These are phyloP conservation scores for Gobius niger DNA, from an alignment of 2,113 vertebrate species.

Conservation along the genomic window DNA sequence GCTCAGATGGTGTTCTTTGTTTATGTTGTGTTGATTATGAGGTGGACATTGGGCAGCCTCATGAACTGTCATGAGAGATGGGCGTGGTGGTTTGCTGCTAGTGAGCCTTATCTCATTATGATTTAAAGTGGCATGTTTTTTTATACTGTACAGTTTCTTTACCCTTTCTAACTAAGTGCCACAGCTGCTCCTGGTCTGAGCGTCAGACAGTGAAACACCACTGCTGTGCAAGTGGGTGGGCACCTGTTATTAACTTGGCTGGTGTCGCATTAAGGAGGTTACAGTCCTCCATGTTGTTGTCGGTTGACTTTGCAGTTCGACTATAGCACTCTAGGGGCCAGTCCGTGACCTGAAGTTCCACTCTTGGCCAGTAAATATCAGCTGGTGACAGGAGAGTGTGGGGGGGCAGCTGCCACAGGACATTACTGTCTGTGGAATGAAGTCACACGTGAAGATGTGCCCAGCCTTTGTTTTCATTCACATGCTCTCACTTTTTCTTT, in stretches of 20 bases:
- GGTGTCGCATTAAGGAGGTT: not conserved
- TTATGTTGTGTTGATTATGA: slow-evolving; percentile 2
- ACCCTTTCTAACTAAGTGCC: slow-evolving; percentile 19
- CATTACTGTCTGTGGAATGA: slow-evolving; percentile 54
- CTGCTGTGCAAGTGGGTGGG: not conserved
- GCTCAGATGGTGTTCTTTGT: slow-evolving; percentile 24
- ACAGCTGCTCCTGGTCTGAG: slow-evolving; percentile 49
- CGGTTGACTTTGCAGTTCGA: slow-evolving; percentile 7
- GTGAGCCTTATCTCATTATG: slow-evolving; percentile 5
- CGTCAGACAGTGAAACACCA: slow-evolving; percentile 25
- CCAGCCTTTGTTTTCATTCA: slow-evolving; percentile 50
- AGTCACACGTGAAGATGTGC: slow-evolving; percentile 60
- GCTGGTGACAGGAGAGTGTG: slow-evolving; percentile 15
- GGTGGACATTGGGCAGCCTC: not conserved
- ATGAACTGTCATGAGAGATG: not conserved
- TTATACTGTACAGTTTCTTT: slow-evolving; percentile 12
- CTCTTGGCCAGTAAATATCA: slow-evolving; percentile 30
- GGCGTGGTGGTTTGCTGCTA: not conserved
- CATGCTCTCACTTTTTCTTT: slow-evolving; percentile 28
- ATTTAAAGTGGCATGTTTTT: slow-evolving; percentile 11
- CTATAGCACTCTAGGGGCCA: slow-evolving; percentile 17
- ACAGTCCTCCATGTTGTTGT: slow-evolving; percentile 13
- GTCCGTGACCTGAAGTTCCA: slow-evolving; percentile 12
- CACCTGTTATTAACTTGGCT: slow-evolving; percentile 10
- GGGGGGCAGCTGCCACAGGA: slow-evolving; percentile 49